Evolutionary conservation across 2,113 vertebrate species (phyloP).

Genomic region (Macrotus californicus): DNA sequence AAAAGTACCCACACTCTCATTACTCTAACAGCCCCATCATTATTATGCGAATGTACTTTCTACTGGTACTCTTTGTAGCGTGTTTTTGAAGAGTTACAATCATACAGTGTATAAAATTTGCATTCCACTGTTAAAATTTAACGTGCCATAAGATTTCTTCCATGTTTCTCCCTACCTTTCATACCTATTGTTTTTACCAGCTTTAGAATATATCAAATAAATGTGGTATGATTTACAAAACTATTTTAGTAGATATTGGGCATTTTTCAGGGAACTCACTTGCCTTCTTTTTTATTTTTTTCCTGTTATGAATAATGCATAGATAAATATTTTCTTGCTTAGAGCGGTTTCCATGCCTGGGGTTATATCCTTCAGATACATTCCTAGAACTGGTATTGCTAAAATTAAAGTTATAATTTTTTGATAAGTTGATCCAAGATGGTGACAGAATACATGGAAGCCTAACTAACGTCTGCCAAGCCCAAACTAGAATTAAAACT

Average conservation of each 20-base stretch:
- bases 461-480: too few relatives aligned
- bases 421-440: not conserved
- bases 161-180: constrained; percentile 9
- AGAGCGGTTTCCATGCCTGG: not conserved
- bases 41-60: constrained; percentile 24
- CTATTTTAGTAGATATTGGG: constrained; percentile 1
- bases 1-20: not conserved
- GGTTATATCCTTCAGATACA: not conserved
- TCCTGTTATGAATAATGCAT: not conserved
- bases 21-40: not conserved
- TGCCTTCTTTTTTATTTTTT: not conserved
- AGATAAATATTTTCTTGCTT: constrained; percentile 18
- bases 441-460: too few relatives aligned
- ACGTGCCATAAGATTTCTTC: not conserved
- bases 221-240: not conserved
- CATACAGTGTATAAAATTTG: not conserved
- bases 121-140: constrained; percentile 19
- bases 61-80: not conserved
- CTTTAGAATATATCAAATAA: not conserved
- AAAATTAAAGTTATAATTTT: constrained; percentile 5
- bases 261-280: not conserved
- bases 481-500: too few relatives aligned
- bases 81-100: constrained; percentile 2
- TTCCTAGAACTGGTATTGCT: not conserved
- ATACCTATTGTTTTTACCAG: constrained; percentile 20